phyloP scores from a whole-genome alignment of 2,113 vertebrate genomes.

The Istiophorus platypterus region DNA sequence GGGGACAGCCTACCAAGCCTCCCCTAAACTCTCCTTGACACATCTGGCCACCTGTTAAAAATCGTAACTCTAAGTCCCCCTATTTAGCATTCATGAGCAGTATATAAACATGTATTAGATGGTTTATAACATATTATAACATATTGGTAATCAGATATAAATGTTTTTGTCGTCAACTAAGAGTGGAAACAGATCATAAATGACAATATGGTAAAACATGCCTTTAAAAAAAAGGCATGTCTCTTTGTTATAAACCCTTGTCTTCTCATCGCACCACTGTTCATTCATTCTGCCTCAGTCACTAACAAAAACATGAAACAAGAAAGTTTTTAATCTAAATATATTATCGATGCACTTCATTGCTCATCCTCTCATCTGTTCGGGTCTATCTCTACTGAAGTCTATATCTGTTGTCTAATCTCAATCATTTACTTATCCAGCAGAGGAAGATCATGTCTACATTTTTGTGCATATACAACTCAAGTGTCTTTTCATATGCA shows the following conservation, averaged over 20 bases:
- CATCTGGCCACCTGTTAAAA: neutral
- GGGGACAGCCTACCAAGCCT: neutral
- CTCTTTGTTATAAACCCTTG: neutral
- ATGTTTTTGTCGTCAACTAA: neutral
- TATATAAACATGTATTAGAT: neutral
- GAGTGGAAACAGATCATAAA: neutral
- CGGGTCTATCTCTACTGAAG: too few species aligned
- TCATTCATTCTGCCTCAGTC: constrained; percentile 15
- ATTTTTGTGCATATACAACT: neutral
- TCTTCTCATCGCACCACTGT: neutral
- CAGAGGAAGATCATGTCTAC: neutral
- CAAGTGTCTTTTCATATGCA: neutral
- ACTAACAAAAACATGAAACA: neutral
- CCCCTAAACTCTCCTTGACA: neutral
- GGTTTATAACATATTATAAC: neutral
- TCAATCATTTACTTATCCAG: neutral
- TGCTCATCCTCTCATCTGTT: neutral
- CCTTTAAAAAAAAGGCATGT: neutral
- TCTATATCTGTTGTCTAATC: neutral
- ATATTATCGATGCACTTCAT: neutral
- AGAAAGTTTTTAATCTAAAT: neutral
- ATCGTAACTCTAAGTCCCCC: neutral
- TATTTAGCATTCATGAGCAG: neutral
- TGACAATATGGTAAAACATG: neutral
- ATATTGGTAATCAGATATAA: constrained; percentile 9